These are phyloP conservation scores for Pollachius pollachius DNA, from an alignment of 2,113 vertebrate species.

Conservation along the genomic window DNA sequence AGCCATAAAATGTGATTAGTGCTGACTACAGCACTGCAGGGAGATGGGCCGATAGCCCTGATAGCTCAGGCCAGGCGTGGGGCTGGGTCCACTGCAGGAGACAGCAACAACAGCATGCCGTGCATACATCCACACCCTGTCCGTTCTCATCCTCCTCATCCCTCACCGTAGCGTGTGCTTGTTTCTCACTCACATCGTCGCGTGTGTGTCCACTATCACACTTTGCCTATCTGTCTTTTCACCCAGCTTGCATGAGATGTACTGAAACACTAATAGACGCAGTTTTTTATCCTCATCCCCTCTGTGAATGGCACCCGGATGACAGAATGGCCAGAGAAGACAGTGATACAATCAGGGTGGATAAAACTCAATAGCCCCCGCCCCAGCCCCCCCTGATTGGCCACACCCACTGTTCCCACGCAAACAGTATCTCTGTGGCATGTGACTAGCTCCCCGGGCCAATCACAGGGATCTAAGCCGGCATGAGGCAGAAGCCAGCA, in stretches of 20 bases:
- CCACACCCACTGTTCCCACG: constrained; percentile 39
- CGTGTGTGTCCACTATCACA: constrained; percentile 20
- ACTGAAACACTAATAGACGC: constrained; percentile 29
- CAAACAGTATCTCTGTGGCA: constrained; percentile 64
- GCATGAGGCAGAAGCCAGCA: constrained; percentile 40
- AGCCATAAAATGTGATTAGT: constrained; percentile 91
- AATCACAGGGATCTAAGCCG: constrained; percentile 45
- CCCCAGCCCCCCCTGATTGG: constrained; percentile 7
- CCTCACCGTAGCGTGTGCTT: constrained; percentile 12
- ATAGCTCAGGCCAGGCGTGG: constrained; percentile 60
- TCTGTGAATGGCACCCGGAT: constrained; percentile 30
- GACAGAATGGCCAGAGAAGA: constrained; percentile 42
- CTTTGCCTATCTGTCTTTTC: background rate
- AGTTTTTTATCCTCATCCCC: constrained; percentile 19
- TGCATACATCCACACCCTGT: constrained; percentile 41
- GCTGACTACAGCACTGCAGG: constrained; percentile 84
- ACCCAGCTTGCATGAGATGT: constrained; percentile 1
- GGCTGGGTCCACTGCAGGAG: constrained; percentile 71
- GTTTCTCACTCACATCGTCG: constrained; percentile 31
- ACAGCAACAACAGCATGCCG: constrained; percentile 58
- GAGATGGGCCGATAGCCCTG: constrained; percentile 82
- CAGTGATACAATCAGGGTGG: constrained; percentile 38
- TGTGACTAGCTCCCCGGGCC: constrained; percentile 57
- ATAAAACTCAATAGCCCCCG: constrained; percentile 41
- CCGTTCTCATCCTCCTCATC: constrained; percentile 20